These are phyloP conservation scores for Drosophila meridiana DNA, from an alignment of 2,888 invertebrate genomes.

Conservation along the genomic window DNA sequence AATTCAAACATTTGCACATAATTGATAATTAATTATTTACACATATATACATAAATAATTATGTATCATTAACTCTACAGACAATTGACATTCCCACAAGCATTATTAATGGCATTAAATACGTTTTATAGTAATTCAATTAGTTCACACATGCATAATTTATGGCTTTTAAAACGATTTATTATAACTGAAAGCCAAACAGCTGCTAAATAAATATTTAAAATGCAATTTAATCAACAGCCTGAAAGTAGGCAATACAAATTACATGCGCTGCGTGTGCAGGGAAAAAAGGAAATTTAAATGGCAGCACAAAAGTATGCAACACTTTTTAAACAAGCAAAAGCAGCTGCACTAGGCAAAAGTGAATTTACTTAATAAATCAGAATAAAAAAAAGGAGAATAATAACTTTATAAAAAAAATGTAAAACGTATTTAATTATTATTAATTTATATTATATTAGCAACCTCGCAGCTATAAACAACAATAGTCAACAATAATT, in stretches of 20 bases:
- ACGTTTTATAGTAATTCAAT: neutral
- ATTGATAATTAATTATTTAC: neutral
- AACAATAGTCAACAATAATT: neutral
- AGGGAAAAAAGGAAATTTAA: fast-evolving
- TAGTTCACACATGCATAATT: neutral
- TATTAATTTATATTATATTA: neutral
- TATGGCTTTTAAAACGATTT: neutral
- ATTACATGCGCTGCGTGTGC: fast-evolving
- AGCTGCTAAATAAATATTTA: neutral
- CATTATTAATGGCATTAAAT: neutral
- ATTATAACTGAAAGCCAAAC: neutral
- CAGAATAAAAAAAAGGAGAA: neutral
- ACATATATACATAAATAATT: neutral
- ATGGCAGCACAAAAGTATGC: slow-evolving; percentile 14
- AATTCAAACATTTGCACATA: neutral
- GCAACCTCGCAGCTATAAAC: neutral
- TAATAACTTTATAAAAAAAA: no score
- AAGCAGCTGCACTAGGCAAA: neutral
- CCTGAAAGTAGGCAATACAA: slow-evolving; percentile 19
- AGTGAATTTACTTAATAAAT: neutral
- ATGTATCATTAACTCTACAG: neutral
- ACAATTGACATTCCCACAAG: neutral
- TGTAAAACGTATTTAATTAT: no score
- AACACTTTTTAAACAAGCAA: neutral
- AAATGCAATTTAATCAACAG: neutral